These are phyloP conservation scores for Cinclus cinclus DNA, from an alignment of 2,113 vertebrate genomes.

Conservation along the genomic window DNA sequence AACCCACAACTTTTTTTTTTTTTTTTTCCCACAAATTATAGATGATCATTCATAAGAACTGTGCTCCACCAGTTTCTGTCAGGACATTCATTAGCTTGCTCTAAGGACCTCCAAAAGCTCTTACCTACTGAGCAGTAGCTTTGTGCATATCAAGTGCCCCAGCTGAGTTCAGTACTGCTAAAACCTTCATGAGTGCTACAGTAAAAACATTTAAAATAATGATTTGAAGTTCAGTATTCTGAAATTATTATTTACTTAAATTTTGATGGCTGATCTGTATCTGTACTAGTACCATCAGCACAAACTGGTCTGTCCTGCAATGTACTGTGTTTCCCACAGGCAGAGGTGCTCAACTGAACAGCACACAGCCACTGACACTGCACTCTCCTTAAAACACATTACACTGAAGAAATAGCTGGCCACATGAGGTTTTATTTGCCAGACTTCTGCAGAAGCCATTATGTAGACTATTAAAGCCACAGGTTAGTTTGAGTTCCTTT, in stretches of 20 bases:
- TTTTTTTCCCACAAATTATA: not conserved
- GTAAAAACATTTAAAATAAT: not conserved
- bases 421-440: not conserved
- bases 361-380: not conserved
- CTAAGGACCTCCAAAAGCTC: not conserved
- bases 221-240: not conserved
- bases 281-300: not conserved
- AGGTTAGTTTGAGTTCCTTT: not conserved
- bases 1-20: fast-evolving
- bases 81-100: not conserved
- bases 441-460: not conserved
- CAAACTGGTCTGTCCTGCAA: not conserved
- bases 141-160: not conserved
- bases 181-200: not conserved
- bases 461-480: not conserved
- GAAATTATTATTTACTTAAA: not conserved
- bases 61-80: not conserved
- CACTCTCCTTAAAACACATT: not conserved
- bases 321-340: not conserved
- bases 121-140: not conserved
- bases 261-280: not conserved
- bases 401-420: not conserved
- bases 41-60: not conserved
- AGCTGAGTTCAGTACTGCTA: not conserved
- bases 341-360: not conserved